phyloP scores from a whole-genome alignment of 1,140 invertebrate species.

The Gonioctena quinquepunctata region DNA sequence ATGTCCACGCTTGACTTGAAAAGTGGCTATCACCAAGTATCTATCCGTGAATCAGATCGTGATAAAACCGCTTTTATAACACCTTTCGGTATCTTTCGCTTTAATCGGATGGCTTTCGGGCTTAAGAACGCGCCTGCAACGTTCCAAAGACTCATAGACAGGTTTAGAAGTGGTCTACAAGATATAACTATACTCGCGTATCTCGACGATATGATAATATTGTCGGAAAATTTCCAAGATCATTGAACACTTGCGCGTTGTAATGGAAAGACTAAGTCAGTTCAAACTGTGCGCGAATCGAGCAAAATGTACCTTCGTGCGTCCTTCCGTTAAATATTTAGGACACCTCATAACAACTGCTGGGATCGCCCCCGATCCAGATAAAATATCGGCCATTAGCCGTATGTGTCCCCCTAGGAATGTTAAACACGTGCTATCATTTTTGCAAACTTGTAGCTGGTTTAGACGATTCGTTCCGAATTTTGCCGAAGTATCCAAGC shows the following conservation, averaged over 20 bases:
- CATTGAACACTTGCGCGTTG: background rate
- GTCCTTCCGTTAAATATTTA: background rate
- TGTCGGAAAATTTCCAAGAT: background rate
- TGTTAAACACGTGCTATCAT: background rate
- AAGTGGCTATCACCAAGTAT: conserved; percentile 52
- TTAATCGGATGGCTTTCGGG: conserved; percentile 47
- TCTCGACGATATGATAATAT: background rate
- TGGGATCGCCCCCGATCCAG: background rate
- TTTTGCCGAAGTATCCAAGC: conserved; percentile 22
- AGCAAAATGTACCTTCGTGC: background rate
- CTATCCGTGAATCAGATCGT: conserved; percentile 38
- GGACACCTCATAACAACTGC: background rate
- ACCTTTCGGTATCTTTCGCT: conserved; percentile 41
- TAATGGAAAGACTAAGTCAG: background rate
- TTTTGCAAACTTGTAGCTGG: conserved; percentile 26
- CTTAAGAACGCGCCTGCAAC: conserved; percentile 41
- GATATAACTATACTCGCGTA: background rate
- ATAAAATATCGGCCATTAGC: background rate
- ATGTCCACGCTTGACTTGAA: conserved; percentile 57
- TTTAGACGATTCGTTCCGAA: conserved; percentile 28
- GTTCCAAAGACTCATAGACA: conserved; percentile 45
- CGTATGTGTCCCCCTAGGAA: background rate
- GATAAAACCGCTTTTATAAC: conserved; percentile 56
- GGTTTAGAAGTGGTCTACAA: background rate
- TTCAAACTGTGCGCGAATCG: background rate